Evolutionary conservation across 2,797 vertebrate genomes (phyloP).

Genomic region (Pterois miles): DNA sequence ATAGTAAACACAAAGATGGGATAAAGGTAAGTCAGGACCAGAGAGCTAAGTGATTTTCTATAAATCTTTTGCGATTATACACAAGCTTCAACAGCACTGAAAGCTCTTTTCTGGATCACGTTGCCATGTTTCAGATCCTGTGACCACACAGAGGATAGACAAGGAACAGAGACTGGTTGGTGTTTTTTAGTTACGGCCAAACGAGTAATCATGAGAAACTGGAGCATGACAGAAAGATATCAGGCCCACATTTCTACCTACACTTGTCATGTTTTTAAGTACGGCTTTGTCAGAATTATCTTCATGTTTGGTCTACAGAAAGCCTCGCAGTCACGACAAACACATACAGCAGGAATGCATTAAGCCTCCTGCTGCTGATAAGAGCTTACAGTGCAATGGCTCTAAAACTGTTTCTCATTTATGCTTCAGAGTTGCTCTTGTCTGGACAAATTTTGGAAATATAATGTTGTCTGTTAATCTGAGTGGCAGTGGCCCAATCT

Average conservation of each 20-base stretch:
- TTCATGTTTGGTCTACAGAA: background rate
- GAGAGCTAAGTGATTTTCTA: background rate
- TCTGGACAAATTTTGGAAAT: no score
- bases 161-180: background rate
- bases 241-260: background rate
- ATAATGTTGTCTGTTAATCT: no score
- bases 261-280: background rate
- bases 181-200: background rate
- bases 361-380: background rate
- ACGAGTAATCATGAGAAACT: background rate
- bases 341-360: background rate
- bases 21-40: background rate
- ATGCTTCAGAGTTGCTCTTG: no score
- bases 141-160: constrained; percentile 2
- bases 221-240: background rate
- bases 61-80: background rate
- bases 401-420: background rate
- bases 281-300: background rate
- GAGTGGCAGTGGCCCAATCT: no score
- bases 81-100: background rate
- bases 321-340: background rate
- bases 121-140: background rate
- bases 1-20: background rate
- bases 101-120: background rate
- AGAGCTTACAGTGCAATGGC: background rate